A percentile compares a stretch with the other conserved stretches of the same genome.
Evolutionary conservation across 2,888 invertebrate species (phyloP).

Genomic region (Drosophila paramelanica): DNA sequence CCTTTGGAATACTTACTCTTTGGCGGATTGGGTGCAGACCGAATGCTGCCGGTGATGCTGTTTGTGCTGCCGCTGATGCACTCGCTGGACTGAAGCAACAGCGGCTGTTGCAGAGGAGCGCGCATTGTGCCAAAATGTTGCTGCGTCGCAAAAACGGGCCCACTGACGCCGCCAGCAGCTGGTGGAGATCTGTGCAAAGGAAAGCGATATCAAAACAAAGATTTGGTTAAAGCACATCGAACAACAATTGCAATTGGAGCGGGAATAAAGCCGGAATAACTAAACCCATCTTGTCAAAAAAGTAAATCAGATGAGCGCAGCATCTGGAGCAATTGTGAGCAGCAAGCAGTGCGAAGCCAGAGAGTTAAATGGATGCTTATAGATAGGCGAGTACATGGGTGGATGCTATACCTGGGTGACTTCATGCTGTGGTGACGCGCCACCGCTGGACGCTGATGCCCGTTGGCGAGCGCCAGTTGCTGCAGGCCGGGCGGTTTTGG

Average conservation of each 20-base stretch:
- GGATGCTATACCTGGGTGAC: conserved; percentile 88
- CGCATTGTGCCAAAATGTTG: conserved; percentile 85
- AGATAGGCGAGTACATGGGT: conserved; percentile 14
- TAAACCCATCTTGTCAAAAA: background rate
- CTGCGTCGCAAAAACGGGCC: conserved; percentile 81
- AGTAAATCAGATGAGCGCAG: background rate
- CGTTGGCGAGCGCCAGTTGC: conserved; percentile 83
- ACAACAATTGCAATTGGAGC: conserved; percentile 10
- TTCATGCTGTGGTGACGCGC: conserved; percentile 94
- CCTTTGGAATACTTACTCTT: conserved; percentile 75
- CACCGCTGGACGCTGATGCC: conserved; percentile 86
- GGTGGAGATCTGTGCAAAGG: conserved; percentile 83
- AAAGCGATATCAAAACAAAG: background rate
- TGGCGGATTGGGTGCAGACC: conserved; percentile 83
- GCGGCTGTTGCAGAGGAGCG: conserved; percentile 77
- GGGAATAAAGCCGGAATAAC: conserved; percentile 28
- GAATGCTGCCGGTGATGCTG: conserved; percentile 64
- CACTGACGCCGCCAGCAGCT: conserved; percentile 79
- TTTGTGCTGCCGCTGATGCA: conserved; percentile 74
- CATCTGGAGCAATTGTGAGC: conserved; percentile 15
- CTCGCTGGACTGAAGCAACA: conserved; percentile 68
- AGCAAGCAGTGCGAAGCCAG: conserved; percentile 29
- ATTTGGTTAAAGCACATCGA: background rate
- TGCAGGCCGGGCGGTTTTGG: conserved; percentile 91
- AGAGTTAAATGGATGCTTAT: conserved; percentile 17